Conservation (phyloP, 64 coral and sea anemone genomes). For the Stichodactyla mertensii region DNA sequence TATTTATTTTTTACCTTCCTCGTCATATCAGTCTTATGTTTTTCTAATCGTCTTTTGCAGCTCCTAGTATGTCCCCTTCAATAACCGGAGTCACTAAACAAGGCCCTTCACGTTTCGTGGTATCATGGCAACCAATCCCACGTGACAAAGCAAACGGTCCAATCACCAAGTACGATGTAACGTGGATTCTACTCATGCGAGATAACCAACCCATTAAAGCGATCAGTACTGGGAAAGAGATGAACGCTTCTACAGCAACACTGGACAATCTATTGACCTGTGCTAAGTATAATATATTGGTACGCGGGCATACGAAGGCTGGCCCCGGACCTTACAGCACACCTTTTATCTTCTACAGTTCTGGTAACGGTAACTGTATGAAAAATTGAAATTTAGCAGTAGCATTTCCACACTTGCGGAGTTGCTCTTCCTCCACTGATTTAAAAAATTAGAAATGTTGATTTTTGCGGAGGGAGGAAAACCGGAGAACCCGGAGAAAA, state of each 20-base stretch:
- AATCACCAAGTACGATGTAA: slow-evolving; percentile 11
- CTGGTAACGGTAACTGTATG: background rate
- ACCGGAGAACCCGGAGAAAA: too few relatives aligned
- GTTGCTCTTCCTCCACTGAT: too few relatives aligned
- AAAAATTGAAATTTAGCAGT: too few relatives aligned
- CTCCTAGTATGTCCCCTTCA: background rate
- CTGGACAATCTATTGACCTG: background rate
- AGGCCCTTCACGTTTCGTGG: slow-evolving; percentile 2
- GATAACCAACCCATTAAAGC: background rate
- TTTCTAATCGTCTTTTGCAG: background rate
- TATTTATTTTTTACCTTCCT: too few relatives aligned
- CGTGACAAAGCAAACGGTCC: background rate
- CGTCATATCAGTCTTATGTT: too few relatives aligned
- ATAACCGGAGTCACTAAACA: background rate
- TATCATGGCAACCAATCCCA: slow-evolving; percentile 14
- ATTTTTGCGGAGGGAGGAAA: too few relatives aligned
- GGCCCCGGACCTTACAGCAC: background rate
- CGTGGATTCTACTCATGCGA: background rate
- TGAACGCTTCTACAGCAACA: background rate
- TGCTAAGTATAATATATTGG: background rate
- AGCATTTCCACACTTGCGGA: too few relatives aligned
- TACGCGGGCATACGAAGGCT: background rate
- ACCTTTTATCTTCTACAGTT: background rate
- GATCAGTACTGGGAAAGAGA: background rate
- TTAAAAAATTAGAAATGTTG: too few relatives aligned